A percentile compares a stretch with the other conserved stretches of the same genome.
These are phyloP conservation scores for Nestor notabilis DNA, from an alignment of 2,113 vertebrate species.

Conservation along the genomic window DNA sequence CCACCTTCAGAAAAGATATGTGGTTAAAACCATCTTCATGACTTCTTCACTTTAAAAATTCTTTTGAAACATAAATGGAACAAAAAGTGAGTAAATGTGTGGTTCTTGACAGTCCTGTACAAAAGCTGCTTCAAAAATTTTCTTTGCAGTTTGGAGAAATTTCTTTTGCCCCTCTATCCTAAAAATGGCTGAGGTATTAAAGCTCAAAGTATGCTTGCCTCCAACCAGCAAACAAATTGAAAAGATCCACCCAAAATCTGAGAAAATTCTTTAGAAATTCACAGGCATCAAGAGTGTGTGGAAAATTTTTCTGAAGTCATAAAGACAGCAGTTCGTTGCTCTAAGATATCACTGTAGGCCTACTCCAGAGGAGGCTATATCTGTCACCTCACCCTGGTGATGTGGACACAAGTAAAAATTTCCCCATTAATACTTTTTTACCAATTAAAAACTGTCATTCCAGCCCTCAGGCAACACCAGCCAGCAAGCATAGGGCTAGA, in stretches of 20 bases:
- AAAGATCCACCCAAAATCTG: background rate
- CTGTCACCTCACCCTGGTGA: background rate
- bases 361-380: background rate
- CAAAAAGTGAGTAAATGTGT: background rate
- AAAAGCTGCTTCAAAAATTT: background rate
- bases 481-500: background rate
- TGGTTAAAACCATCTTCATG: background rate
- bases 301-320: background rate
- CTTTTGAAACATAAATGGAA: background rate
- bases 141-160: background rate
- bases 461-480: background rate
- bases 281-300: background rate
- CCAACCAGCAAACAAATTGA: background rate
- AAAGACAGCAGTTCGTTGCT: background rate
- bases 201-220: background rate
- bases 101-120: background rate
- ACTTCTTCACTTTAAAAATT: background rate
- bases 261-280: background rate
- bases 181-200: background rate
- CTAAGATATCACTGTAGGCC: background rate
- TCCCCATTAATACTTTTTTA: background rate
- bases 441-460: background rate
- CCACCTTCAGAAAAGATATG: rapidly evolving
- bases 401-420: background rate
- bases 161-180: background rate